These are phyloP conservation scores for Aplochiton taeniatus DNA, from an alignment of 2,797 vertebrate genomes.

Conservation along the genomic window DNA sequence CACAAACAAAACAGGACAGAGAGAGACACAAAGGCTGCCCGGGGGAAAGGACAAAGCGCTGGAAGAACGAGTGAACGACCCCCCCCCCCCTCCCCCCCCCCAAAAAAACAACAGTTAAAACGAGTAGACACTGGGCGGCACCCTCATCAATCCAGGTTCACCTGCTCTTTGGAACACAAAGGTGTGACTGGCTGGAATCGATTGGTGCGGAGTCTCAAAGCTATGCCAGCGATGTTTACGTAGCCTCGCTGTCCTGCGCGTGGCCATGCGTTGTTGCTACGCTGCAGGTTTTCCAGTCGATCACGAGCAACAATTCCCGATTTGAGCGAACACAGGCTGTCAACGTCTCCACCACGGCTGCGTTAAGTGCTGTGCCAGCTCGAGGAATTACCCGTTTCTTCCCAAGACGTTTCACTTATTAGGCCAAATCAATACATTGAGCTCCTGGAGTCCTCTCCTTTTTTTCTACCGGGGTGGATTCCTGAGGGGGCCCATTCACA, in stretches of 20 bases:
- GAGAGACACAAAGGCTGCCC: constrained; percentile 40
- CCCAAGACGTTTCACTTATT: constrained; percentile 73
- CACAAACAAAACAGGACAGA: constrained; percentile 26
- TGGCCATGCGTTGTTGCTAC: too few species aligned
- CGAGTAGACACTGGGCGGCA: constrained; percentile 5
- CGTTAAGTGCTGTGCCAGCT: constrained; percentile 51
- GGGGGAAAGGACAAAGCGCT: constrained; percentile 49
- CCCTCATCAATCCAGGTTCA: constrained; percentile 42
- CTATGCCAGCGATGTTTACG: too few species aligned
- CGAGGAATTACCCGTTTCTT: constrained; percentile 57
- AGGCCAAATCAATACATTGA: constrained; percentile 76
- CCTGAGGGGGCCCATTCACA: constrained; percentile 63
- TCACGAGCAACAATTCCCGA: too few species aligned
- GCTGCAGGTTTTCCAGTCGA: too few species aligned
- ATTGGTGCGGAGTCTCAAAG: constrained; percentile 4
- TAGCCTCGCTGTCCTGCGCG: too few species aligned
- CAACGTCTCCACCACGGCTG: constrained; percentile 4
- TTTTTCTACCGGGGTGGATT: constrained; percentile 49
- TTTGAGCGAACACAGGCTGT: too few species aligned
- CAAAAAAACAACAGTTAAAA: not conserved
- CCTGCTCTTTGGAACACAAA: constrained; percentile 24
- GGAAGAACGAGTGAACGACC: constrained; percentile 31
- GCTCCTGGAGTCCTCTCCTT: constrained; percentile 45
- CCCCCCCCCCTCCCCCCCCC: too few species aligned
- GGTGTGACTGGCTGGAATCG: constrained; percentile 1